These are phyloP conservation scores for Ptycholaimellus sp. DNA, from an alignment of 2,888 invertebrate genomes.

Conservation along the genomic window DNA sequence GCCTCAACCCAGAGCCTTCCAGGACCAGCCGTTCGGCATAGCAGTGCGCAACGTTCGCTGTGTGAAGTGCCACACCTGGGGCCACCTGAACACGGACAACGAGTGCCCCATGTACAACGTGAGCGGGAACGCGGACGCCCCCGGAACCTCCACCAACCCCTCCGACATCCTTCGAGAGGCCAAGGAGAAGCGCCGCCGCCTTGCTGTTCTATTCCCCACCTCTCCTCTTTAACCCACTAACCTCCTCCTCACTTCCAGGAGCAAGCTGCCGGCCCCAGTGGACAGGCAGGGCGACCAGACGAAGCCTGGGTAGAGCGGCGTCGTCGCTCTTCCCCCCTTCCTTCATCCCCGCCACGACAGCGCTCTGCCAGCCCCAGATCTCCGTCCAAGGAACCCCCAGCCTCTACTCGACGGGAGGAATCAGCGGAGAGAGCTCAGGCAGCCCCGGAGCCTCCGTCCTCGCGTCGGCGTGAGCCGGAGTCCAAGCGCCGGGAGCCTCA, in stretches of 20 bases:
- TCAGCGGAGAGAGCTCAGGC: not conserved
- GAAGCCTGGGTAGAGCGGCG: slow-evolving; percentile 5
- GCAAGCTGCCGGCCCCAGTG: slow-evolving; percentile 22
- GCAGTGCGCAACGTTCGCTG: slow-evolving; percentile 87
- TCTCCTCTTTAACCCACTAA: not conserved
- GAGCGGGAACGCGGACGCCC: slow-evolving; percentile 22
- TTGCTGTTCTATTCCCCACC: not conserved
- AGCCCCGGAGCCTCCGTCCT: not conserved
- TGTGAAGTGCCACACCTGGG: slow-evolving; percentile 98
- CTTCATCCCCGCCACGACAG: no score
- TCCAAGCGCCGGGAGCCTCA: not conserved
- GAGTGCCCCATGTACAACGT: slow-evolving; percentile 69
- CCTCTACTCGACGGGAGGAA: slow-evolving; percentile 1
- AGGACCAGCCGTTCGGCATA: slow-evolving; percentile 15
- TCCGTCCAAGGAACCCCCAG: no score
- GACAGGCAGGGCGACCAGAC: slow-evolving; percentile 13
- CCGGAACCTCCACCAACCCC: slow-evolving; percentile 12
- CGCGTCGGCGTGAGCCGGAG: not conserved
- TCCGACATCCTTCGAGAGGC: slow-evolving; percentile 5
- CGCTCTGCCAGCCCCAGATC: no score
- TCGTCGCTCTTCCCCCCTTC: no score
- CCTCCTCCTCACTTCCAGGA: slow-evolving; percentile 11
- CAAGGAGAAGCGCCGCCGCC: not conserved
- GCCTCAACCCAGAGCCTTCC: no score
- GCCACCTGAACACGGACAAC: slow-evolving; percentile 82